These are phyloP conservation scores for Procambarus virginalis DNA, from an alignment of 1,140 invertebrate genomes.

Conservation along the genomic window DNA sequence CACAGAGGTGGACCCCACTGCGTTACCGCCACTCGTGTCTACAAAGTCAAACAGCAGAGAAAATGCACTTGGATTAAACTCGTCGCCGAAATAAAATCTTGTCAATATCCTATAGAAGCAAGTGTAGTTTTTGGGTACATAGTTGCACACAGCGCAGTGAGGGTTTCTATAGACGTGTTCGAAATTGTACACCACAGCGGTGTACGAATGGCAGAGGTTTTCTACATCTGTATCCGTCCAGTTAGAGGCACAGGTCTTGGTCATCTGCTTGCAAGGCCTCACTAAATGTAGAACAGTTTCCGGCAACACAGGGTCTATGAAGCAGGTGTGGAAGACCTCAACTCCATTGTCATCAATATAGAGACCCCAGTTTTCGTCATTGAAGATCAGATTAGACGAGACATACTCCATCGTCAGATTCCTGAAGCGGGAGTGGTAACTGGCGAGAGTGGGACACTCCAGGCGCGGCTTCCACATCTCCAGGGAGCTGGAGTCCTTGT, in stretches of 20 bases:
- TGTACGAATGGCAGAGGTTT: constrained; percentile 74
- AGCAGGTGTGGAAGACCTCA: constrained; percentile 71
- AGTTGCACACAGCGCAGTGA: constrained; percentile 79
- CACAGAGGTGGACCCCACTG: constrained; percentile 73
- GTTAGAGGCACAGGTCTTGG: constrained; percentile 72
- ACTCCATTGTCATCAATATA: constrained; percentile 65
- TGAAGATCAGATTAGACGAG: constrained; percentile 70
- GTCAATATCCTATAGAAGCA: constrained; percentile 71
- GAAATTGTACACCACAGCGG: constrained; percentile 74
- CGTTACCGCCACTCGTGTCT: constrained; percentile 71
- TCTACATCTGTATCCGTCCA: constrained; percentile 73
- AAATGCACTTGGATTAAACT: constrained; percentile 76
- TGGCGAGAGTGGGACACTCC: constrained; percentile 73
- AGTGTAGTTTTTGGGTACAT: constrained; percentile 73
- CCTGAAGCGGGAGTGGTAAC: constrained; percentile 49
- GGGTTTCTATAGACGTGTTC: constrained; percentile 76
- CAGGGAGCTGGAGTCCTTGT: constrained; percentile 73
- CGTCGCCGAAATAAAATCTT: constrained; percentile 70
- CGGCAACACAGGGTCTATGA: constrained; percentile 72
- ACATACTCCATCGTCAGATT: constrained; percentile 70
- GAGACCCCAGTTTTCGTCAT: constrained; percentile 72
- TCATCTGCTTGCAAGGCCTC: constrained; percentile 71
- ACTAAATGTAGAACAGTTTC: constrained; percentile 72
- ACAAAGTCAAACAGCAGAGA: constrained; percentile 77
- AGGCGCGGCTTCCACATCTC: constrained; percentile 75